phyloP scores from a whole-genome alignment of 2,888 invertebrate species.

The Drosophila hawaiiensis region DNA sequence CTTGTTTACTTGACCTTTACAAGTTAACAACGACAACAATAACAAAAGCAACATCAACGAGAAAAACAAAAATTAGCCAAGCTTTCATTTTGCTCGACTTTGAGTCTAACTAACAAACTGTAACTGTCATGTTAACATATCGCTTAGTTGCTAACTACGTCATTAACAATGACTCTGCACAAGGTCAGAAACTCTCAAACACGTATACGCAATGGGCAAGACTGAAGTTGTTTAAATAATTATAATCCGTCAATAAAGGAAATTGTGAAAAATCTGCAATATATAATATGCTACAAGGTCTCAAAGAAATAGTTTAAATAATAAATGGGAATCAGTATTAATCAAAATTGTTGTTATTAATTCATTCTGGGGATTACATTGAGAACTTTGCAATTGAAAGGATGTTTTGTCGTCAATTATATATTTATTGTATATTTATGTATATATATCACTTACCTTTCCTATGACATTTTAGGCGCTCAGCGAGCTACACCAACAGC shows the following conservation, averaged over 20 bases:
- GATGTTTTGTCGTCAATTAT: slow-evolving; percentile 2
- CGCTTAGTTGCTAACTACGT: slow-evolving; percentile 25
- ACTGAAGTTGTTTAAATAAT: not conserved
- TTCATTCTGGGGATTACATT: slow-evolving; percentile 5
- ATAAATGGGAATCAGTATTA: not conserved
- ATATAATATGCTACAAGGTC: not conserved
- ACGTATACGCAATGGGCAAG: not conserved
- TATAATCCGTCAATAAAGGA: not conserved
- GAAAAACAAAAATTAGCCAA: not conserved
- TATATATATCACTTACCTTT: slow-evolving; percentile 62
- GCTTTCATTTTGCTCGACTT: slow-evolving; percentile 9
- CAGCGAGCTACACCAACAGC: slow-evolving; percentile 49
- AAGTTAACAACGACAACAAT: slow-evolving; percentile 38
- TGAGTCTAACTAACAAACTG: not conserved
- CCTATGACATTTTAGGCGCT: slow-evolving; percentile 38
- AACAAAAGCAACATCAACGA: slow-evolving; percentile 25
- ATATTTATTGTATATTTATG: not conserved
- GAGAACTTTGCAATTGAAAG: slow-evolving; percentile 72
- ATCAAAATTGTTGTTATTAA: not conserved
- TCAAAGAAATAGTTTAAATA: not conserved
- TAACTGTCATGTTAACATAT: slow-evolving; percentile 8
- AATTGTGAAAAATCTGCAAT: not conserved
- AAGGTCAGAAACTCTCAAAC: slow-evolving; percentile 21
- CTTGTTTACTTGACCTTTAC: slow-evolving; percentile 69
- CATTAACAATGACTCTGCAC: slow-evolving; percentile 45